A percentile compares a stretch with the other conserved stretches of the same genome.
These are phyloP conservation scores for Copidosoma aretas DNA, from an alignment of 2,888 invertebrate genomes.

Conservation along the genomic window DNA sequence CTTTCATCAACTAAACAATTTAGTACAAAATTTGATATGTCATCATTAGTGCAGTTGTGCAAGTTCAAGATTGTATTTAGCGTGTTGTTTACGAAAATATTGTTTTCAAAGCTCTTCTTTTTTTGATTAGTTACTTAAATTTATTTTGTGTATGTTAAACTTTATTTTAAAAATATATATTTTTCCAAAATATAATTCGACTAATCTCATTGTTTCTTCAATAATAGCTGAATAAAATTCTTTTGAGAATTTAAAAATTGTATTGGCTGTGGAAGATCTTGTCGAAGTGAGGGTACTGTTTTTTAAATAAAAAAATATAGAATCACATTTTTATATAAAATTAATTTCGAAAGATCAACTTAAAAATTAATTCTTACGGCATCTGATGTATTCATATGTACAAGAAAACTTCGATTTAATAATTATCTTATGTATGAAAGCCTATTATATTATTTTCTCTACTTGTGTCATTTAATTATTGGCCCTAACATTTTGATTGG, in stretches of 20 bases:
- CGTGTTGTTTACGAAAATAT: conserved; percentile 5
- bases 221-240: conserved; percentile 12
- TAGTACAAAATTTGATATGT: conserved; percentile 25
- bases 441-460: too few species aligned
- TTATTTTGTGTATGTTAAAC: not conserved
- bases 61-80: conserved; percentile 2
- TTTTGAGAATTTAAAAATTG: not conserved
- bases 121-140: not conserved
- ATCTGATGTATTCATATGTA: not conserved
- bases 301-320: not conserved
- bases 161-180: not conserved
- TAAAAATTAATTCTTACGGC: not conserved
- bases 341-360: not conserved
- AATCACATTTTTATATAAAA: not conserved
- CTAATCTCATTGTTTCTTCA: not conserved
- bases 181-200: not conserved
- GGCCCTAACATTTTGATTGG: not conserved
- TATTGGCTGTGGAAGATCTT: not conserved
- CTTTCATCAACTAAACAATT: conserved; percentile 12
- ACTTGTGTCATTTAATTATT: not conserved
- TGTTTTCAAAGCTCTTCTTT: not conserved
- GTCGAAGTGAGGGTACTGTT: not conserved
- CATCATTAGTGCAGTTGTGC: conserved; percentile 10
- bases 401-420: not conserved
- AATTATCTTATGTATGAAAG: not conserved